Percentiles rank a stretch among this genome's conserved stretches.
Evolutionary conservation across 2,113 vertebrate genomes (phyloP).

Genomic region (Trogon surrucura): DNA sequence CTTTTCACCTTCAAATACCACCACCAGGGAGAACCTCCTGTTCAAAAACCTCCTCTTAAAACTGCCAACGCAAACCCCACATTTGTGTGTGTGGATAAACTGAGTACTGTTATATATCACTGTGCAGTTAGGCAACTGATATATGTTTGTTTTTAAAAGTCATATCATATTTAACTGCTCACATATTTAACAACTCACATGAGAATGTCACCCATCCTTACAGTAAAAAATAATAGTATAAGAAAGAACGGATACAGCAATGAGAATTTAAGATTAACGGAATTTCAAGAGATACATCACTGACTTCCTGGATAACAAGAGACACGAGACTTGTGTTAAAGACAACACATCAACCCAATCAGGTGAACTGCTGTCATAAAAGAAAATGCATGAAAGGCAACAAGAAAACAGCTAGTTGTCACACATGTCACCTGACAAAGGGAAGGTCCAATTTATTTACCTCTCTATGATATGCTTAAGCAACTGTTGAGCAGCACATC

Average conservation of each 20-base stretch:
- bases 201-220: neutral
- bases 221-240: neutral
- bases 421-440: neutral
- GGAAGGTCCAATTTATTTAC: neutral
- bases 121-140: neutral
- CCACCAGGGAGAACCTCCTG: neutral
- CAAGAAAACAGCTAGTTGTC: constrained; percentile 32
- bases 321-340: neutral
- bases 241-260: neutral
- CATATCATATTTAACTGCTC: neutral
- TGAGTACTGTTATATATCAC: neutral
- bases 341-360: neutral
- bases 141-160: neutral
- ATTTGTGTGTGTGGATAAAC: neutral
- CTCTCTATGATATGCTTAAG: neutral
- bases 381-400: neutral
- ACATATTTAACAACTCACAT: neutral
- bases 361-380: neutral
- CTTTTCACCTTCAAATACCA: neutral
- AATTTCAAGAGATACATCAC: neutral
- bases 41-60: neutral
- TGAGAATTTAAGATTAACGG: neutral
- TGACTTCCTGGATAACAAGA: neutral
- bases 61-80: neutral
- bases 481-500: neutral